phyloP scores from a whole-genome alignment of 2,113 vertebrate species.

The Sminthopsis crassicaudata region DNA sequence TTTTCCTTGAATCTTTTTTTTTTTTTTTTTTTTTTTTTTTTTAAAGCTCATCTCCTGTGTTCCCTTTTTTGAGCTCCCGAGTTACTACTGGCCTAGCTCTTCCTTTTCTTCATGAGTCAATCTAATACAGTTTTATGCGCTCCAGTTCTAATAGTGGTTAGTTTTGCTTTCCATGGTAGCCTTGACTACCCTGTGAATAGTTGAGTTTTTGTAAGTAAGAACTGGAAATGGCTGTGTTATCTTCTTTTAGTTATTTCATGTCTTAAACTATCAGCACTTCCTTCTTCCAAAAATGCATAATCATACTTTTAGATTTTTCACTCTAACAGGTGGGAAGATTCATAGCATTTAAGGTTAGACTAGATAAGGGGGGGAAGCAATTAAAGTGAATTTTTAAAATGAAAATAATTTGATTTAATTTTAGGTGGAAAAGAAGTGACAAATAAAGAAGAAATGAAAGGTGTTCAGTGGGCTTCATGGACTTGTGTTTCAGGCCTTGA shows the following conservation, averaged over 20 bases:
- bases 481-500: constrained; percentile 96
- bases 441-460: constrained; percentile 96
- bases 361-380: constrained; percentile 9
- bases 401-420: constrained; percentile 66
- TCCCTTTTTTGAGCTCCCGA: constrained; percentile 15
- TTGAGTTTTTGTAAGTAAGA: background rate
- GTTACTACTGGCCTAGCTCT: constrained; percentile 34
- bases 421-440: constrained; percentile 96
- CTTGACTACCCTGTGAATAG: background rate
- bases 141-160: constrained; percentile 12
- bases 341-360: constrained; percentile 27
- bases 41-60: background rate
- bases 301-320: constrained; percentile 2
- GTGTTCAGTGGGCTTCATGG: constrained; percentile 96
- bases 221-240: background rate
- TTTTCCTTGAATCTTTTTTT: background rate
- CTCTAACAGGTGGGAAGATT: constrained; percentile 31
- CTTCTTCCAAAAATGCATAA: background rate
- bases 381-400: constrained; percentile 54
- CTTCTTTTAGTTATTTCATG: background rate
- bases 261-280: background rate
- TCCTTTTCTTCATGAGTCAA: constrained; percentile 14
- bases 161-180: background rate
- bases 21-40: constrained; percentile 9
- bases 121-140: background rate